phyloP scores from a whole-genome alignment of 2,888 invertebrate species.

The Lasioglossum leucozonium region DNA sequence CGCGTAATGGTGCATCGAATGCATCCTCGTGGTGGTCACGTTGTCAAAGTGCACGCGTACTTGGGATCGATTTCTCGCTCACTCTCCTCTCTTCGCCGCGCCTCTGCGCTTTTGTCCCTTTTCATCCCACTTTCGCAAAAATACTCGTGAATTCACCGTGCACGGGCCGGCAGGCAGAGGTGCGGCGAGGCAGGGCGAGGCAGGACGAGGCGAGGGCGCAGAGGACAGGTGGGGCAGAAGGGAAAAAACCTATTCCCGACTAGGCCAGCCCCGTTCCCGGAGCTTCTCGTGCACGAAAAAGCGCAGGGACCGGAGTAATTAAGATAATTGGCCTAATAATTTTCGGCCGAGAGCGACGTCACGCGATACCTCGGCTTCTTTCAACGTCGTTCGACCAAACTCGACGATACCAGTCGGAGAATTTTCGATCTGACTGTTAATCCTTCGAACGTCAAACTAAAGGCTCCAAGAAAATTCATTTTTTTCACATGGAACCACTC shows the following conservation, averaged over 20 bases:
- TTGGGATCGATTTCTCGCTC: slow-evolving; percentile 45
- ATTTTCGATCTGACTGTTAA: background rate
- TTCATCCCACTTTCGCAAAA: slow-evolving; percentile 44
- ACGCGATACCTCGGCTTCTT: slow-evolving; percentile 68
- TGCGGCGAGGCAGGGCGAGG: background rate
- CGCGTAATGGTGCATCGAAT: slow-evolving; percentile 53
- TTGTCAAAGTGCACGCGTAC: slow-evolving; percentile 61
- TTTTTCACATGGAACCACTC: background rate
- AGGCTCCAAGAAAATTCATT: background rate
- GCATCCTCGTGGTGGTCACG: slow-evolving; percentile 46
- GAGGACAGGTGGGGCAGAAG: background rate
- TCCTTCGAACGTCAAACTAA: background rate
- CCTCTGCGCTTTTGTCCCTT: slow-evolving; percentile 41
- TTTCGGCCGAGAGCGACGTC: slow-evolving; percentile 71
- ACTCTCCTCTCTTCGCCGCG: background rate
- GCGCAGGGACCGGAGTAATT: slow-evolving; percentile 71
- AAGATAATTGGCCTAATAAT: slow-evolving; percentile 80
- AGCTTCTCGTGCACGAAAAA: slow-evolving; percentile 60
- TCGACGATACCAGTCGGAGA: background rate
- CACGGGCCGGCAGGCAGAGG: slow-evolving; percentile 17
- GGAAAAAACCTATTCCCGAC: slow-evolving; percentile 22
- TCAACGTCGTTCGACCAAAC: background rate
- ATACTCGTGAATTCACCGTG: slow-evolving; percentile 42
- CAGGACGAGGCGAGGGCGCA: background rate
- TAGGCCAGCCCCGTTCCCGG: slow-evolving; percentile 23